These are phyloP conservation scores for Aromia moschata DNA, from an alignment of 2,888 invertebrate genomes.

Conservation along the genomic window DNA sequence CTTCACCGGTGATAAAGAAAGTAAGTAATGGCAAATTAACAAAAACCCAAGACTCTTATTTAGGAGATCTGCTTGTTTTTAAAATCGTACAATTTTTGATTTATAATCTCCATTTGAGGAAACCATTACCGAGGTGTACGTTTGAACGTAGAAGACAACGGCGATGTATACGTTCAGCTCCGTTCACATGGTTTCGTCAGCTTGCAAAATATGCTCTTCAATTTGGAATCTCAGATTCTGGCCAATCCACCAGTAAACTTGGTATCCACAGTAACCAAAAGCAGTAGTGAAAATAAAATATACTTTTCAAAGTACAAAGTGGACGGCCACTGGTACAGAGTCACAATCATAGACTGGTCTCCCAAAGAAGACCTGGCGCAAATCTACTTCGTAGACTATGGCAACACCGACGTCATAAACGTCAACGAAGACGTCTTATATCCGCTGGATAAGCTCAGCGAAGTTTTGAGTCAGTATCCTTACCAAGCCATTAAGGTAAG, in stretches of 20 bases:
- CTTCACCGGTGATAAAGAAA: slow-evolving; percentile 49
- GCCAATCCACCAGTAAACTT: slow-evolving; percentile 36
- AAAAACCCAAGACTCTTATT: too few relatives aligned
- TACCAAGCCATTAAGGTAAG: slow-evolving; percentile 60
- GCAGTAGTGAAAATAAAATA: slow-evolving; percentile 58
- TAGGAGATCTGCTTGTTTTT: too few relatives aligned
- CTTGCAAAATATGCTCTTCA: slow-evolving; percentile 52
- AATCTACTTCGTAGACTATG: slow-evolving; percentile 68
- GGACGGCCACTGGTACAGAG: slow-evolving; percentile 63
- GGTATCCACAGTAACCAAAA: slow-evolving; percentile 43
- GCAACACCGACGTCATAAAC: slow-evolving; percentile 62
- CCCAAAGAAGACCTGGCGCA: slow-evolving; percentile 60
- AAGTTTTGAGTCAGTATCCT: slow-evolving; percentile 60
- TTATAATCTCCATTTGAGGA: slow-evolving; percentile 48
- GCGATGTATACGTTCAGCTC: slow-evolving; percentile 62
- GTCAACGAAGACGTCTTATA: slow-evolving; percentile 59
- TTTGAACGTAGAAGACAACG: slow-evolving; percentile 60
- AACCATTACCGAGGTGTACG: slow-evolving; percentile 56
- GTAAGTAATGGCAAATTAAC: too few relatives aligned
- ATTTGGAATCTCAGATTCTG: slow-evolving; percentile 46
- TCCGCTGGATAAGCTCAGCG: slow-evolving; percentile 63
- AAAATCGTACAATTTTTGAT: too few relatives aligned
- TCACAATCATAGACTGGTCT: slow-evolving; percentile 61
- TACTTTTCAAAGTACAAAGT: slow-evolving; percentile 63
- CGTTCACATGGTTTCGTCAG: slow-evolving; percentile 55